A percentile compares a stretch with the other conserved stretches of the same genome.
phyloP scores from a whole-genome alignment of 2,113 vertebrate species.

The Prochilodus magdalenae region DNA sequence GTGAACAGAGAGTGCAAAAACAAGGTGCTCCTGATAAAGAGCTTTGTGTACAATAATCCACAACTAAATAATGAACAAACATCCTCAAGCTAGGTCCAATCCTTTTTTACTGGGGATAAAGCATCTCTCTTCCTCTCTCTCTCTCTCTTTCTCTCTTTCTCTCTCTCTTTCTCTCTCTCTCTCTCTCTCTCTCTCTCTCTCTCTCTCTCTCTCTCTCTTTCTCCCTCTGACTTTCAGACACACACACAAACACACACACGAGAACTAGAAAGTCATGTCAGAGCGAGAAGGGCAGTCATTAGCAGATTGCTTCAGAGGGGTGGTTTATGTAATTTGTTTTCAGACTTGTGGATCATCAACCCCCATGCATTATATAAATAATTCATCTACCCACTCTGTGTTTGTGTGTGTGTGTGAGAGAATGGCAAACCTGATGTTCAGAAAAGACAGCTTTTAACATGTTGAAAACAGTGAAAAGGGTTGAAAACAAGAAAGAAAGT shows the following conservation, averaged over 20 bases:
- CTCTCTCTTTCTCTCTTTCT: too few species aligned
- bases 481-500: constrained; percentile 9
- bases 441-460: constrained; percentile 21
- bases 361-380: constrained; percentile 45
- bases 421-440: constrained; percentile 16
- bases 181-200: too few species aligned
- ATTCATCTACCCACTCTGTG: constrained; percentile 38
- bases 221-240: background rate
- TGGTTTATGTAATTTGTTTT: constrained; percentile 46
- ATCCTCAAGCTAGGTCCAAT: too few species aligned
- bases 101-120: too few species aligned
- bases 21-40: too few species aligned
- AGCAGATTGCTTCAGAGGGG: constrained; percentile 32
- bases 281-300: constrained; percentile 30
- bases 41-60: too few species aligned
- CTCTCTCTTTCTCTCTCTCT: too few species aligned
- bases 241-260: background rate
- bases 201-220: background rate
- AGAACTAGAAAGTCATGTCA: constrained; percentile 28
- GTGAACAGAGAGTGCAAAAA: too few species aligned
- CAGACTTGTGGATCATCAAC: constrained; percentile 29
- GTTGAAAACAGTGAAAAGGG: constrained; percentile 9
- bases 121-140: too few species aligned
- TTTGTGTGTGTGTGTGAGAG: constrained; percentile 8
- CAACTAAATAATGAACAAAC: too few species aligned